Evolutionary conservation across 2,797 vertebrate genomes (phyloP).

Genomic region (Picus viridis): DNA sequence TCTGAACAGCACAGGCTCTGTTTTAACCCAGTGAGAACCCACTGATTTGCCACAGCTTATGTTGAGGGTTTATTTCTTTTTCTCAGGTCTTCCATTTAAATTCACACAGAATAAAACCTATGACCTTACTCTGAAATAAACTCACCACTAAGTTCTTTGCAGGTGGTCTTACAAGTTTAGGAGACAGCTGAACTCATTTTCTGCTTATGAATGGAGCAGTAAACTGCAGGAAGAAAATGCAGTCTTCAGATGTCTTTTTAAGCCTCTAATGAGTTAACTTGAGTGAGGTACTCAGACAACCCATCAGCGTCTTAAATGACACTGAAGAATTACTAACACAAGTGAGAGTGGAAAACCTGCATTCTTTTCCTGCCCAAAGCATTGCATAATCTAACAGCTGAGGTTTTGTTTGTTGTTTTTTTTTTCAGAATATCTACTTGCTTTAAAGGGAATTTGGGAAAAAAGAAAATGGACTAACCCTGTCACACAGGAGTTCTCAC

Average conservation of each 20-base stretch:
- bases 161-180: not conserved
- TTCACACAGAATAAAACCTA: not conserved
- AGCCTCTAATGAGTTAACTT: not conserved
- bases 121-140: not conserved
- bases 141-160: not conserved
- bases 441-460: not conserved
- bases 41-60: not conserved
- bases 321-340: not conserved
- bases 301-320: not conserved
- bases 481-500: not conserved
- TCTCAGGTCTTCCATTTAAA: not conserved
- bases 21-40: not conserved
- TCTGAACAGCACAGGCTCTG: rapidly evolving
- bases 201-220: not conserved
- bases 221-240: not conserved
- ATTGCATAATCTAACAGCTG: not conserved
- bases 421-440: not conserved
- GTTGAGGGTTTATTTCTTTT: not conserved
- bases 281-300: not conserved
- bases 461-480: not conserved
- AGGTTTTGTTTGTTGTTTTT: not conserved
- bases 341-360: not conserved
- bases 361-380: not conserved
- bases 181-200: not conserved
- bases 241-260: not conserved